Evolutionary conservation across 2,888 invertebrate genomes (phyloP).

Genomic region (Sesia apiformis): DNA sequence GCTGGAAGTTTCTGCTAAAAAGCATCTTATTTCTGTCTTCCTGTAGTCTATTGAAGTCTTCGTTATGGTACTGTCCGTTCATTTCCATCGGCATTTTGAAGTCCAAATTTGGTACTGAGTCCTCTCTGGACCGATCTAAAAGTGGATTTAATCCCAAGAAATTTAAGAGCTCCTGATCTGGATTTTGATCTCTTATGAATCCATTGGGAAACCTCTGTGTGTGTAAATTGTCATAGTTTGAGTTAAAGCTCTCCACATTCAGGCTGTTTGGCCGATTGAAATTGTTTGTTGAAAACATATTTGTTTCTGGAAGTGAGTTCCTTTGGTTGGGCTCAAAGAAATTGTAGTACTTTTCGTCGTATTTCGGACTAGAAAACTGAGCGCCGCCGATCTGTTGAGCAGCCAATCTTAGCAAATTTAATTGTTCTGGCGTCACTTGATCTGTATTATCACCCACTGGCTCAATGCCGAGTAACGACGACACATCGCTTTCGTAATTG

Average conservation of each 20-base stretch:
- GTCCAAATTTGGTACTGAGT: constrained; percentile 39
- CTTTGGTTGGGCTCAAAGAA: constrained; percentile 66
- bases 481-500: constrained; percentile 53
- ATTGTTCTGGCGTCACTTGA: constrained; percentile 53
- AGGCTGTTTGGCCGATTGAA: constrained; percentile 54
- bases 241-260: constrained; percentile 49
- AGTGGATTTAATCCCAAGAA: constrained; percentile 52
- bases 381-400: constrained; percentile 68
- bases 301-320: constrained; percentile 56
- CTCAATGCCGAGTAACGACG: constrained; percentile 42
- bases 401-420: constrained; percentile 62
- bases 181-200: constrained; percentile 38
- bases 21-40: constrained; percentile 50
- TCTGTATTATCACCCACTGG: constrained; percentile 37
- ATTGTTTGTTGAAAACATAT: constrained; percentile 41
- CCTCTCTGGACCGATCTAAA: constrained; percentile 40
- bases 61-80: constrained; percentile 47
- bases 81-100: constrained; percentile 50
- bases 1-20: constrained; percentile 42
- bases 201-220: constrained; percentile 38
- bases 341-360: constrained; percentile 55
- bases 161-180: constrained; percentile 43
- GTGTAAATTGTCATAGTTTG: constrained; percentile 37
- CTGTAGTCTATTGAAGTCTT: constrained; percentile 40
- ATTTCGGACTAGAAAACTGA: constrained; percentile 53